A percentile compares a stretch with the other conserved stretches of the same genome.
These are phyloP conservation scores for Phaethornis superciliosus DNA, from an alignment of 2,113 vertebrate genomes.

Conservation along the genomic window DNA sequence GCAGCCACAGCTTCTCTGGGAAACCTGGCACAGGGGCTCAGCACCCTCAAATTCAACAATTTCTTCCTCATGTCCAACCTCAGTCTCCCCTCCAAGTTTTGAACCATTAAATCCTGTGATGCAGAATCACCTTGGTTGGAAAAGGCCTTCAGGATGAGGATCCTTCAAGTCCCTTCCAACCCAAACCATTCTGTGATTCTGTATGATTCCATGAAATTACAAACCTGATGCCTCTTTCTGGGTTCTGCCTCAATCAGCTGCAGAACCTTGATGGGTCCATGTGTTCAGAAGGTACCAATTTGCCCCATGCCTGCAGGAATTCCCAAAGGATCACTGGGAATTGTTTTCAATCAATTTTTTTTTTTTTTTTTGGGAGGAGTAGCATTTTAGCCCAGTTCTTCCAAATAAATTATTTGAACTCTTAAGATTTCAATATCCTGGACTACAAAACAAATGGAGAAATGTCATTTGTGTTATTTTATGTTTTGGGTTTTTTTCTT, in stretches of 20 bases:
- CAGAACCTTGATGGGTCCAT: neutral
- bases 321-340: neutral
- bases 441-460: neutral
- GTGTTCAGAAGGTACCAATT: neutral
- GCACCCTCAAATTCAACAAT: too few species aligned
- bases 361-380: too few species aligned
- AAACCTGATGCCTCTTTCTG: neutral
- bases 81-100: too few species aligned
- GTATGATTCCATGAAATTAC: neutral
- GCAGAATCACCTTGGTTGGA: too few species aligned
- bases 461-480: neutral
- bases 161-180: too few species aligned
- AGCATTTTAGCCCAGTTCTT: neutral
- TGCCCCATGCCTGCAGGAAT: neutral
- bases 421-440: neutral
- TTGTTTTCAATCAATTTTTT: neutral
- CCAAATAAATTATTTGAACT: neutral
- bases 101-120: too few species aligned
- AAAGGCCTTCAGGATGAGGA: too few species aligned
- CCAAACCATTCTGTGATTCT: too few species aligned
- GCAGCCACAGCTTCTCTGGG: too few species aligned
- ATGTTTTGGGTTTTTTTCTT: neutral
- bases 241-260: neutral
- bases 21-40: neutral
- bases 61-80: too few species aligned